phyloP scores from a whole-genome alignment of 2,888 invertebrate genomes.

The Andrena hattorfiana region DNA sequence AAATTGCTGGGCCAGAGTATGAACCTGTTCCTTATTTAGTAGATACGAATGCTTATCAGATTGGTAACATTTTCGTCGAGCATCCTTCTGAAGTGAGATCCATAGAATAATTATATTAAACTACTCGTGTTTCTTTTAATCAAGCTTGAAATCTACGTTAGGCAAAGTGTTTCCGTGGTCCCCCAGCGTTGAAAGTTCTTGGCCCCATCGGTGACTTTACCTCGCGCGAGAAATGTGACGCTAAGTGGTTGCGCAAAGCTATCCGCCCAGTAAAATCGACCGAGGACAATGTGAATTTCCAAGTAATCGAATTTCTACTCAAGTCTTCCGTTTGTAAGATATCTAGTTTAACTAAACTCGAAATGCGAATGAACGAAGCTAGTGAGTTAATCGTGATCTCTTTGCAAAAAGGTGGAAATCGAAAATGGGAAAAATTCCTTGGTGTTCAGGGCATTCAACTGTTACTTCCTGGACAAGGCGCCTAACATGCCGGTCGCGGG shows the following conservation, averaged over 20 bases:
- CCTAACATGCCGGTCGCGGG: constrained; percentile 61
- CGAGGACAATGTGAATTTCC: constrained; percentile 64
- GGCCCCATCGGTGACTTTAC: constrained; percentile 73
- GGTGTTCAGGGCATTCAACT: constrained; percentile 67
- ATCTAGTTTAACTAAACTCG: no score
- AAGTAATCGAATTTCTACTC: constrained; percentile 53
- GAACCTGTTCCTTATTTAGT: constrained; percentile 72
- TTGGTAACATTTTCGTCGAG: constrained; percentile 77
- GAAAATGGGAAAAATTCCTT: constrained; percentile 53
- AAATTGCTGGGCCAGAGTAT: constrained; percentile 69
- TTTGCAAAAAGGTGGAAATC: constrained; percentile 50
- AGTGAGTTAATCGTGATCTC: not conserved
- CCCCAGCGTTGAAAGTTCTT: constrained; percentile 65
- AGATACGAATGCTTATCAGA: constrained; percentile 73
- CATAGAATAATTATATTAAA: not conserved
- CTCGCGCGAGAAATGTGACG: constrained; percentile 39
- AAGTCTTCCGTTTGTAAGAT: no score
- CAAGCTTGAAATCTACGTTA: not conserved
- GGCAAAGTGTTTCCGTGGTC: constrained; percentile 56
- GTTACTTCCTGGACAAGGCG: constrained; percentile 68
- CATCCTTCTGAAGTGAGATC: constrained; percentile 29
- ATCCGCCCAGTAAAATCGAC: constrained; percentile 63
- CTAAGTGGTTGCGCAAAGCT: constrained; percentile 65
- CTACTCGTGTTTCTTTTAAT: not conserved
- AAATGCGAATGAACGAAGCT: no score